Evolutionary conservation across 2,797 vertebrate species (phyloP), one percentile per base, ranked within the genome.

Genomic region (Rallus crepitans): DNA sequence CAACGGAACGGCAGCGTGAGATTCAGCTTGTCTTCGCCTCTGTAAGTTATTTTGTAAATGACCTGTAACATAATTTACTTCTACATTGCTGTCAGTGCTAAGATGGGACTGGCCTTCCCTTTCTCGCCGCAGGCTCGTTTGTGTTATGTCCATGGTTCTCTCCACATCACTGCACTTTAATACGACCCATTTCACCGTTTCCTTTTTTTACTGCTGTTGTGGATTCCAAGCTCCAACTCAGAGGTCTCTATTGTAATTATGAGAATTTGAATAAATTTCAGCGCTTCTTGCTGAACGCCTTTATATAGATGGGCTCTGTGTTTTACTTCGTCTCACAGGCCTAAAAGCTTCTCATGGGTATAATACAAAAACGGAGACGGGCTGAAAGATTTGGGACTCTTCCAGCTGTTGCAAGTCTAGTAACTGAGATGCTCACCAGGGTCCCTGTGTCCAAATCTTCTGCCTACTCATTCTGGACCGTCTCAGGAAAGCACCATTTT

Each of bases 241-340:
- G 90, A 97, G 77, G 97, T 98, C 98, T 98, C 97, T 98, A 96
- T 97, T 99, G 98, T 98, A 98, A 98, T 98, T 97, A 98, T 3
- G n/a, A 50, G 28, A 28, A 97, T 96, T 95, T 98, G 98, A 99
- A 99, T 99, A 99, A 99, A 99, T 96, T 97, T 95, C 91, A 97
- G 92, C 89, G 0, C 45, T 96, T 95, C 94, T 90, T 93, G 91
- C 91, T 94, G 93, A 95, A 96, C 76, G 60, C 82, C 89, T 84
- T 94, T 69, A 92, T 82, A 19, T 9, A 37, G 60, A 66, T 9
- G 50, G 72, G 75, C 37, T 93, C 31, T 47, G 83, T 72, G 92
- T 55, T 84, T 93, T 94, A 28, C 75, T 97, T 94, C 89, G 21
- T 94, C 63, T 89, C 40, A 4, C 17, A 30, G 37, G 47, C 13